Evolutionary conservation across 2,797 vertebrate genomes (phyloP).

Genomic region (Lemur catta): DNA sequence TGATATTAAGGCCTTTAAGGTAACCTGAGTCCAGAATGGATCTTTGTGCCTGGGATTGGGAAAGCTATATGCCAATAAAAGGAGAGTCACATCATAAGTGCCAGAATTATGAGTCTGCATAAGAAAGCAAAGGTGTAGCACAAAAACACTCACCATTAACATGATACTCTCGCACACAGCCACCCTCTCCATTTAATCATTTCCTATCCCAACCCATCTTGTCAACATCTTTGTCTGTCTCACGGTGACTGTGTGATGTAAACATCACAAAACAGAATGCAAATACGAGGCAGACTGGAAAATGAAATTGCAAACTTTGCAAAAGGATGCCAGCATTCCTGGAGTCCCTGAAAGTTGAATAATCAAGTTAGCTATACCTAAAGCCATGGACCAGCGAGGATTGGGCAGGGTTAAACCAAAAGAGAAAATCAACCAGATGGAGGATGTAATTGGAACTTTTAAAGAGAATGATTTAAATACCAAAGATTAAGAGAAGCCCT

Average conservation of each 20-base stretch:
- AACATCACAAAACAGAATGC: not conserved
- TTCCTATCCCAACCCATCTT: not conserved
- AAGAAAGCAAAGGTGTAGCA: not conserved
- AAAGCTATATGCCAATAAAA: not conserved
- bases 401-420: not conserved
- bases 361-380: not conserved
- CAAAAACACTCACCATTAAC: not conserved
- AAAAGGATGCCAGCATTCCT: not conserved
- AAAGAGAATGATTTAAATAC: slow-evolving; percentile 8
- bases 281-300: not conserved
- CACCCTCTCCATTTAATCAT: not conserved
- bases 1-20: not conserved
- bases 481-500: not conserved
- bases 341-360: not conserved
- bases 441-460: not conserved
- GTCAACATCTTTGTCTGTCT: not conserved
- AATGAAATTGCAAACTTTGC: not conserved
- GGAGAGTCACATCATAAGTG: not conserved
- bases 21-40: not conserved
- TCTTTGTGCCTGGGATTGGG: not conserved
- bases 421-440: not conserved
- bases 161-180: not conserved
- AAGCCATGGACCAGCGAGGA: not conserved
- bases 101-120: not conserved
- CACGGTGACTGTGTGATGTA: not conserved